Evolutionary conservation across 2,888 invertebrate genomes (phyloP).

Genomic region (Ferdinandea cuprea): DNA sequence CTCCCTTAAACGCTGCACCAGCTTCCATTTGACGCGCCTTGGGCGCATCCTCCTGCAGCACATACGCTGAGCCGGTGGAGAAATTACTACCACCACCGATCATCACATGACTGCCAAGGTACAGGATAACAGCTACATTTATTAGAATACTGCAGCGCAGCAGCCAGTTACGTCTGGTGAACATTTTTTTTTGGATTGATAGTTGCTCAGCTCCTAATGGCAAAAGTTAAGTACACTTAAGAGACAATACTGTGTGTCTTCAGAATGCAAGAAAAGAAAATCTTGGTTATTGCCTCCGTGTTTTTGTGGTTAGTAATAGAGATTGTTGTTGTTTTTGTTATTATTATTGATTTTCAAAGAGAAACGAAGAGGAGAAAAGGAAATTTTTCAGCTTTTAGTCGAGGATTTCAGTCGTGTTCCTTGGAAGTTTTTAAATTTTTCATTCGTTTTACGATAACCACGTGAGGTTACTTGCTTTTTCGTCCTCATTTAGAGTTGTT

Average conservation of each 20-base stretch:
- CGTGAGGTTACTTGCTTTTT: constrained; percentile 69
- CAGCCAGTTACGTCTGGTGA: constrained; percentile 87
- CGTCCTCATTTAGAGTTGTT: constrained; percentile 73
- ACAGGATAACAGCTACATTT: constrained; percentile 88
- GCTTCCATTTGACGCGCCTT: constrained; percentile 74
- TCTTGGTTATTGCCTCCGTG: not conserved
- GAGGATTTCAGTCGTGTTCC: constrained; percentile 66
- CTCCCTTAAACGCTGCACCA: constrained; percentile 74
- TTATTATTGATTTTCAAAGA: constrained; percentile 19
- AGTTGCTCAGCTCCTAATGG: not conserved
- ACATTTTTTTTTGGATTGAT: constrained; percentile 82
- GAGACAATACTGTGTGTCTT: not conserved
- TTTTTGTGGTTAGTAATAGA: not conserved
- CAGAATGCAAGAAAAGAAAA: not conserved
- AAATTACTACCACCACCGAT: constrained; percentile 82
- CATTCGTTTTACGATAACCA: constrained; percentile 71
- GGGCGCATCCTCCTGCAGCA: constrained; percentile 79
- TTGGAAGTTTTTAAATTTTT: constrained; percentile 69
- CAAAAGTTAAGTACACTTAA: constrained; percentile 45
- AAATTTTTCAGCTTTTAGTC: constrained; percentile 69
- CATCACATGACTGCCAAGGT: constrained; percentile 88
- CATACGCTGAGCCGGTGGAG: constrained; percentile 79
- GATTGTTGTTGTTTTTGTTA: constrained; percentile 1
- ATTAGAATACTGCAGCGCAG: constrained; percentile 90
- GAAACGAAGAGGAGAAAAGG: constrained; percentile 26